phyloP scores from a whole-genome alignment of 1,140 invertebrate species.

The Papilio dardanus region DNA sequence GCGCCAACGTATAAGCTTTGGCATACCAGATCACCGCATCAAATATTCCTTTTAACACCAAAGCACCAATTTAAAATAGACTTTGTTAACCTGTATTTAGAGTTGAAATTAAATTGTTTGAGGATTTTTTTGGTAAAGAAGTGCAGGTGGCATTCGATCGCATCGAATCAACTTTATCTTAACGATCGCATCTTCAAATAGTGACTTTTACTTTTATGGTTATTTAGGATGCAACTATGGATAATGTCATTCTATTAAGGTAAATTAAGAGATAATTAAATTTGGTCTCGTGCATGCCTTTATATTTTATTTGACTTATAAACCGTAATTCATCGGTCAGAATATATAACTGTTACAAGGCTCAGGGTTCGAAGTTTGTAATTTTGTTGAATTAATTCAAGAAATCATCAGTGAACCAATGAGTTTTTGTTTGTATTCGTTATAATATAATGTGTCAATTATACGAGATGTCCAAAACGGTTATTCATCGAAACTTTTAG shows the following conservation, averaged over 20 bases:
- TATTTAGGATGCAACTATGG: slow-evolving; percentile 67
- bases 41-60: slow-evolving; percentile 66
- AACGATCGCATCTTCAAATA: slow-evolving; percentile 76
- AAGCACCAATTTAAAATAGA: slow-evolving; percentile 41
- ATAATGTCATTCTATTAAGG: slow-evolving; percentile 19
- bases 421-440: neutral
- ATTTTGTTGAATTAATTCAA: neutral
- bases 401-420: neutral
- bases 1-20: slow-evolving; percentile 63
- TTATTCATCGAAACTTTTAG: neutral
- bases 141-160: slow-evolving; percentile 72
- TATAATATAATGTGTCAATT: neutral
- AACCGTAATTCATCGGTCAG: neutral
- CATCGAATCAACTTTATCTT: slow-evolving; percentile 70
- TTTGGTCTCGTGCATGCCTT: slow-evolving; percentile 1
- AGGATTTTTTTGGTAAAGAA: slow-evolving; percentile 49
- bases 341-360: neutral
- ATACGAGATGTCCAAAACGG: neutral
- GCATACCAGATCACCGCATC: slow-evolving; percentile 79
- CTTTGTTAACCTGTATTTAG: slow-evolving; percentile 34
- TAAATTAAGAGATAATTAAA: slow-evolving; percentile 33
- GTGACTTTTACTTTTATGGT: slow-evolving; percentile 78
- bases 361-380: neutral
- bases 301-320: neutral
- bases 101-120: slow-evolving; percentile 32